Evolutionary conservation across 2,113 vertebrate species (phyloP).

Genomic region (Stigmatopora nigra): DNA sequence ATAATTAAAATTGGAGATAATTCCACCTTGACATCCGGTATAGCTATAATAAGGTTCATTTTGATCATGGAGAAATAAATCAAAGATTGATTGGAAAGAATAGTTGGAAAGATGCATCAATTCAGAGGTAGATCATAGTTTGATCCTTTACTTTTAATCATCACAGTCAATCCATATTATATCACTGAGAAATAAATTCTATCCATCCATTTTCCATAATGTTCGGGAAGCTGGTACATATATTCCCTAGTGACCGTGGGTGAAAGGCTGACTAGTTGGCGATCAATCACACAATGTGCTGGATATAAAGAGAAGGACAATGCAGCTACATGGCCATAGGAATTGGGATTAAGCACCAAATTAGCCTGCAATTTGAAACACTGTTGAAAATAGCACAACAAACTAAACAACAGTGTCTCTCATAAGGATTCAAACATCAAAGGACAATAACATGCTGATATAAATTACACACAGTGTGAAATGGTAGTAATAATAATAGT

Average conservation of each 20-base stretch:
- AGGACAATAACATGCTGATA: too few species aligned
- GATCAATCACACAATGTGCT: background rate
- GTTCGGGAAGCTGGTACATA: background rate
- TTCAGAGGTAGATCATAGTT: background rate
- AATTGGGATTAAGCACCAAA: background rate
- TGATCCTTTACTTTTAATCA: background rate
- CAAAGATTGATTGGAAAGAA: background rate
- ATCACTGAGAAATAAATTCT: background rate
- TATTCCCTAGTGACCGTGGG: background rate
- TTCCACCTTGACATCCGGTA: background rate
- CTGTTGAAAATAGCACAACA: background rate
- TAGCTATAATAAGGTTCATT: background rate
- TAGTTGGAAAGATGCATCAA: background rate
- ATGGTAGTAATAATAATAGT: too few species aligned
- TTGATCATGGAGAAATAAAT: conserved; percentile 5
- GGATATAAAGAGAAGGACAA: background rate
- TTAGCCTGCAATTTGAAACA: background rate
- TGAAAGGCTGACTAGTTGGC: background rate
- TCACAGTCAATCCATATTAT: background rate
- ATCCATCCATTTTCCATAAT: background rate
- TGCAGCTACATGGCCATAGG: background rate
- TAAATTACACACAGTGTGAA: too few species aligned
- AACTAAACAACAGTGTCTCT: background rate
- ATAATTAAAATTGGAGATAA: background rate
- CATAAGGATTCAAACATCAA: too few species aligned